Evolutionary conservation across 2,113 vertebrate species (phyloP).

Genomic region (Eleginops maclovinus): DNA sequence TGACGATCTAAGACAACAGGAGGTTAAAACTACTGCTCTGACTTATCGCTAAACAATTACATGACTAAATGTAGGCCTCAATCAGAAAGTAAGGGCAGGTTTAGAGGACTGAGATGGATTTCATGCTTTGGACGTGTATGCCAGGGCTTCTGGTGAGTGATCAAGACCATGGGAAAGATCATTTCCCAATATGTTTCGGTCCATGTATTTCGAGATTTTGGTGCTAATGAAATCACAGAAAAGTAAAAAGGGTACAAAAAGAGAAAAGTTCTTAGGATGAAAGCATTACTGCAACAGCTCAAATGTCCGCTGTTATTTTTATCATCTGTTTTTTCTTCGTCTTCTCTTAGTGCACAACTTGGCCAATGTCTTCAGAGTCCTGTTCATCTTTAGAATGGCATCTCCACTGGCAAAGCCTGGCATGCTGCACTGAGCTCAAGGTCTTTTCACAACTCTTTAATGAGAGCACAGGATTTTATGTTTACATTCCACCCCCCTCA

Average conservation of each 20-base stretch:
- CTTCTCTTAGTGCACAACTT: slow-evolving; percentile 45
- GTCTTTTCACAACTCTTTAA: slow-evolving; percentile 76
- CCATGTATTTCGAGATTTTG: slow-evolving; percentile 1
- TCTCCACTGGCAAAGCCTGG: slow-evolving; percentile 63
- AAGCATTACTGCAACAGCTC: slow-evolving; percentile 32
- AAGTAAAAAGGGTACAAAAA: background rate
- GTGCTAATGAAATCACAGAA: background rate
- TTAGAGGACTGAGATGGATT: background rate
- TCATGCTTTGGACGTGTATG: slow-evolving; percentile 17
- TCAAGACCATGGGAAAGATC: slow-evolving; percentile 2
- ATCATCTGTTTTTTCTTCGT: slow-evolving; percentile 35
- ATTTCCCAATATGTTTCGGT: background rate
- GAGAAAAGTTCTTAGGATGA: slow-evolving; percentile 33
- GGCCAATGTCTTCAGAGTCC: slow-evolving; percentile 36
- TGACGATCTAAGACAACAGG: background rate
- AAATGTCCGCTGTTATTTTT: slow-evolving; percentile 45
- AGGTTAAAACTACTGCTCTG: slow-evolving; percentile 8
- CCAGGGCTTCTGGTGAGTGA: slow-evolving; percentile 5
- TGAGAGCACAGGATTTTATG: slow-evolving; percentile 73
- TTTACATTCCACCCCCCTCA: slow-evolving; percentile 59
- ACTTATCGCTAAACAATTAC: slow-evolving; percentile 8
- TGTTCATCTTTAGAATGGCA: slow-evolving; percentile 61
- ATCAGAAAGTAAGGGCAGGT: background rate
- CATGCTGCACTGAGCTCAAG: slow-evolving; percentile 69
- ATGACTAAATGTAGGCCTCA: background rate